Percentiles rank a stretch among this genome's conserved stretches.
Evolutionary conservation across 2,797 vertebrate species (phyloP).

Genomic region (Pristis pectinata): DNA sequence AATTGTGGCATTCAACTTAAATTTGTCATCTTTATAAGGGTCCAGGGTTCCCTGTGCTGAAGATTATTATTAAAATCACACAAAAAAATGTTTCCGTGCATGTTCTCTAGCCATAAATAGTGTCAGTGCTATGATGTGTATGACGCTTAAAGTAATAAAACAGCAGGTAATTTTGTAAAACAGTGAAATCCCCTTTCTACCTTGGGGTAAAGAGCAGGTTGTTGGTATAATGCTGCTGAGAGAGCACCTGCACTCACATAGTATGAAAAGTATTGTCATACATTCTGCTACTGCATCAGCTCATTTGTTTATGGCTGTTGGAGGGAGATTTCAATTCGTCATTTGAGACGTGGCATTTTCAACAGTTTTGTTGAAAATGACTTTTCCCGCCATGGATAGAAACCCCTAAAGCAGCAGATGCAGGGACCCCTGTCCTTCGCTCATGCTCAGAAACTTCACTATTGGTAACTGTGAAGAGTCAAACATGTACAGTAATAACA

Average conservation of each 20-base stretch:
- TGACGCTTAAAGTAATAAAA: not conserved
- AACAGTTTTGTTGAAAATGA: not conserved
- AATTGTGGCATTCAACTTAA: not conserved
- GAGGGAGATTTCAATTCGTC: not conserved
- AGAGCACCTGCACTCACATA: not conserved
- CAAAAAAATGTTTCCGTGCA: not conserved
- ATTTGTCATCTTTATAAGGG: not conserved
- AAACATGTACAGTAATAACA: too few relatives aligned
- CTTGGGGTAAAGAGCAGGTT: too few relatives aligned
- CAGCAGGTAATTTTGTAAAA: not conserved
- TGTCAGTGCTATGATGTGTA: not conserved
- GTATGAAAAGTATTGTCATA: not conserved
- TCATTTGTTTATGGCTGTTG: not conserved
- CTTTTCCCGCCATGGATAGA: not conserved
- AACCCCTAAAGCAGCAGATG: not conserved
- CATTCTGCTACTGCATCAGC: not conserved
- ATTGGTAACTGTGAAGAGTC: not conserved
- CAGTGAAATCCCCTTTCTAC: not conserved
- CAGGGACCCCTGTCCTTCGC: not conserved
- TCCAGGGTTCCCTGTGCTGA: not conserved
- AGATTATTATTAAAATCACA: not conserved
- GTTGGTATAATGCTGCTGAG: not conserved
- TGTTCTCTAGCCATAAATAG: not conserved
- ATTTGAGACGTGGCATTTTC: not conserved
- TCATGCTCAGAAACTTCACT: not conserved